These are phyloP conservation scores for Plebejus argus DNA, from an alignment of 2,888 invertebrate species.

Conservation along the genomic window DNA sequence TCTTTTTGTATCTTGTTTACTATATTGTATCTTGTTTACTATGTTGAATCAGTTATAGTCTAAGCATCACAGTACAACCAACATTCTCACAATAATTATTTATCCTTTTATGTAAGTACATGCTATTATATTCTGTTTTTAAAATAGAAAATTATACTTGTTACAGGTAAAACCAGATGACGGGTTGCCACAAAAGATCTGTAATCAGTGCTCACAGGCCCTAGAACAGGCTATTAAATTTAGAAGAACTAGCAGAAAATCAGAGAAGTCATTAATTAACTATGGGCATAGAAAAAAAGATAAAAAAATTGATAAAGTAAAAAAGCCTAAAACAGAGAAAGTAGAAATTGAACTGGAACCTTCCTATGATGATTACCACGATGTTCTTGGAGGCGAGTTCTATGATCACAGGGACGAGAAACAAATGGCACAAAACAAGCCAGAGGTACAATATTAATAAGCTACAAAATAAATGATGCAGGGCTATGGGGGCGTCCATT, in stretches of 20 bases:
- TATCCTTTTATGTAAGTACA: background rate
- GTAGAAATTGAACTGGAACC: slow-evolving; percentile 37
- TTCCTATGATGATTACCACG: slow-evolving; percentile 43
- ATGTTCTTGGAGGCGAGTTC: slow-evolving; percentile 50
- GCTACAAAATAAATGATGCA: background rate
- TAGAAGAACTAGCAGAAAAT: slow-evolving; percentile 54
- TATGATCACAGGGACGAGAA: slow-evolving; percentile 42
- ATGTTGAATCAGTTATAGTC: too few relatives aligned
- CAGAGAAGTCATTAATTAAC: slow-evolving; percentile 53
- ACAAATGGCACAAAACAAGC: slow-evolving; percentile 33
- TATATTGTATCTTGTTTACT: too few relatives aligned
- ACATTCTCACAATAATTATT: background rate
- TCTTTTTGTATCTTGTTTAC: background rate
- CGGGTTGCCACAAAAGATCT: slow-evolving; percentile 66
- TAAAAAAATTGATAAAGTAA: slow-evolving; percentile 38
- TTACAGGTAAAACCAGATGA: slow-evolving; percentile 62
- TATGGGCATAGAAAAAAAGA: slow-evolving; percentile 46
- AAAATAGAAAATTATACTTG: background rate
- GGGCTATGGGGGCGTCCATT: too few relatives aligned
- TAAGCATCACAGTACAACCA: background rate
- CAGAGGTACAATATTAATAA: slow-evolving; percentile 37
- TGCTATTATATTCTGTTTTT: background rate
- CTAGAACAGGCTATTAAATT: slow-evolving; percentile 57
- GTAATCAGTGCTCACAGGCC: slow-evolving; percentile 52
- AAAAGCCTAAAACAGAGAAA: slow-evolving; percentile 31